Evolutionary conservation across 1,140 invertebrate species (phyloP).

Genomic region (Micrasema minimum): DNA sequence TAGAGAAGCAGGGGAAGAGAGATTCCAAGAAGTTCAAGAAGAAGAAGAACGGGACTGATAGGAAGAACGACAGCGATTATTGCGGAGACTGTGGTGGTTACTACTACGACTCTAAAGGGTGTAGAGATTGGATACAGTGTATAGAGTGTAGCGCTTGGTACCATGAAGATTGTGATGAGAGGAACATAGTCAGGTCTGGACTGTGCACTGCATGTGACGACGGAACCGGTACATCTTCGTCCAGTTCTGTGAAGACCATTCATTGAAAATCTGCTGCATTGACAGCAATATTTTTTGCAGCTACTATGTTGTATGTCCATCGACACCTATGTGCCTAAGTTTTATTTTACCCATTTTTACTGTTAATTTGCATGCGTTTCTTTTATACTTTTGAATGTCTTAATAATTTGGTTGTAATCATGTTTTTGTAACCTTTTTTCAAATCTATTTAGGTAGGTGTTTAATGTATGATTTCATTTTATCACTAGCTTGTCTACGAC

Average conservation of each 20-base stretch:
- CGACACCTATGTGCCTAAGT: neutral
- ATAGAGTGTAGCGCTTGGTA: constrained; percentile 32
- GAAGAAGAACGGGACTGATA: neutral
- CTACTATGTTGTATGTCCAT: neutral
- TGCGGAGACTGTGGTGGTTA: constrained; percentile 31
- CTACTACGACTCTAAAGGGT: constrained; percentile 33
- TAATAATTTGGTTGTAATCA: neutral
- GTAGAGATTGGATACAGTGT: constrained; percentile 35
- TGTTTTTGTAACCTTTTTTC: no score
- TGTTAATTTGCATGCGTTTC: neutral
- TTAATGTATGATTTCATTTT: no score
- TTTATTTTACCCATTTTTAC: neutral
- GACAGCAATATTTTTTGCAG: neutral
- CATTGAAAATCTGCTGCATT: neutral
- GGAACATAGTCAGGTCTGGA: constrained; percentile 36
- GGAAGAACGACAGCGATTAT: constrained; percentile 23
- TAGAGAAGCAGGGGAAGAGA: neutral
- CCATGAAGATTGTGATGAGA: constrained; percentile 34
- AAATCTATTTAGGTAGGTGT: no score
- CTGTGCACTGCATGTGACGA: constrained; percentile 28
- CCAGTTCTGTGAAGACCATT: neutral
- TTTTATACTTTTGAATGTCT: neutral
- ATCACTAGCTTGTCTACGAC: no score
- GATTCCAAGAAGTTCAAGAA: constrained; percentile 30
- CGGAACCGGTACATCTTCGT: neutral